These are phyloP conservation scores for Tyrannus savana DNA, from an alignment of 2,113 vertebrate genomes.

Conservation along the genomic window DNA sequence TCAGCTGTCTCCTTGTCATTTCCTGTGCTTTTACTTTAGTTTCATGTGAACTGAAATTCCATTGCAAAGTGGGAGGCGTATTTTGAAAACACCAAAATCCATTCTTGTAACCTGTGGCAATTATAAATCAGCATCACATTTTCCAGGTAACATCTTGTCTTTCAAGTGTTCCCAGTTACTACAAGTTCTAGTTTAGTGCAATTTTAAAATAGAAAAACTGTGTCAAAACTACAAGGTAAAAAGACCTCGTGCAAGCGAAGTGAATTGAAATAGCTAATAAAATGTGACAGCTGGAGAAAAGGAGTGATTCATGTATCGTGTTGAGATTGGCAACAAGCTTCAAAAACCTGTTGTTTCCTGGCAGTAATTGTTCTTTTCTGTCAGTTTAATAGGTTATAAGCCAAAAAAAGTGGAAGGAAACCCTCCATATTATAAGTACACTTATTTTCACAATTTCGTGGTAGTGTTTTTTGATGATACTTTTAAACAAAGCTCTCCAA, in stretches of 20 bases:
- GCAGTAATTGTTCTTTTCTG: slow-evolving; percentile 22
- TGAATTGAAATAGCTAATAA: slow-evolving; percentile 21
- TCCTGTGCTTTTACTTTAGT: not conserved
- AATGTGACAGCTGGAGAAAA: slow-evolving; percentile 49
- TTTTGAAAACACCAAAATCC: not conserved
- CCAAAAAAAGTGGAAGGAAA: slow-evolving; percentile 1
- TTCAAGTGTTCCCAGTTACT: not conserved
- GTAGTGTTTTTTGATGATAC: not conserved
- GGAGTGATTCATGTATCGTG: not conserved
- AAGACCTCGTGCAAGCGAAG: not conserved
- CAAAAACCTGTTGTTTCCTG: slow-evolving; percentile 16
- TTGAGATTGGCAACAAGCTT: slow-evolving; percentile 27
- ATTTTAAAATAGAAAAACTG: not conserved
- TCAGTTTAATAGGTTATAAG: slow-evolving; percentile 8
- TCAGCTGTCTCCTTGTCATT: not conserved
- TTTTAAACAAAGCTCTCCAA: not conserved
- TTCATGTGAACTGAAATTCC: not conserved
- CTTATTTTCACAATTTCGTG: not conserved
- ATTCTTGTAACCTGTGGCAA: not conserved
- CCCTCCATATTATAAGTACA: not conserved
- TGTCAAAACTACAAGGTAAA: slow-evolving; percentile 12
- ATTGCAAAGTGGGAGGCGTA: not conserved
- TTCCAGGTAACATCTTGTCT: not conserved
- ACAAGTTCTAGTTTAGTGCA: not conserved
- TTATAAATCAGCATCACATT: not conserved